Evolutionary conservation across 2,888 invertebrate genomes (phyloP).

Genomic region (Lordiphosa andalusiaca): DNA sequence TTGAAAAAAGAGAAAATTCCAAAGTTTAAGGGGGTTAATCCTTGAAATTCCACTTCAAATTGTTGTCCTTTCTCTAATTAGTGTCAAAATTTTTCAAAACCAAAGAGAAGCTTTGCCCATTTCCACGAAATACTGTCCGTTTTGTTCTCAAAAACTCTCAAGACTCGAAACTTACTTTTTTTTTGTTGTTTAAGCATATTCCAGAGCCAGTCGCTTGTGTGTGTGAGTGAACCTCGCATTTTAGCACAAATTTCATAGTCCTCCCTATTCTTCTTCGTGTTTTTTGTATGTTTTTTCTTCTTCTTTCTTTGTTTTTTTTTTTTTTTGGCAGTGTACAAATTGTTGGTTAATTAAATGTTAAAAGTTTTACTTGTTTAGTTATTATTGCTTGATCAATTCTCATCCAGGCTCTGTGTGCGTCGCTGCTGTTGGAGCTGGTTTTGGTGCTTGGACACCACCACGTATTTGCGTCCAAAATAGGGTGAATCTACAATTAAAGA

Average conservation of each 20-base stretch:
- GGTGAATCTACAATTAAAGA: conserved; percentile 62
- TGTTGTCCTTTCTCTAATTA: neutral
- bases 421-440: conserved; percentile 31
- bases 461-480: conserved; percentile 76
- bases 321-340: conserved; percentile 75
- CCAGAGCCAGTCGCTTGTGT: neutral
- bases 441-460: conserved; percentile 68
- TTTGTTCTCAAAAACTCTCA: too few species aligned
- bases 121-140: too few species aligned
- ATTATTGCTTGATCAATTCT: conserved; percentile 67
- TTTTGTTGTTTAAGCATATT: conserved; percentile 11
- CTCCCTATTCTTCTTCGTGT: conserved; percentile 13
- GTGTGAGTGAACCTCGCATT: conserved; percentile 22
- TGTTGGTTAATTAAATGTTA: conserved; percentile 10
- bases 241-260: conserved; percentile 53
- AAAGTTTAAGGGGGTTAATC: too few species aligned
- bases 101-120: too few species aligned
- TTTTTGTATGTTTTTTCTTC: conserved; percentile 26
- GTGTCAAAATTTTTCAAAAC: too few species aligned
- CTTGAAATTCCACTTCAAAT: neutral
- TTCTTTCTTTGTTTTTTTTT: conserved; percentile 27
- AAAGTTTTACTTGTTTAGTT: conserved; percentile 18
- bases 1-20: too few species aligned
- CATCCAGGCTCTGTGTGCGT: conserved; percentile 65
- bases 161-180: conserved; percentile 1